Percentiles rank a stretch among this genome's conserved stretches.
phyloP scores from a whole-genome alignment of 2,797 vertebrate genomes.

The Calcarius lapponicus region DNA sequence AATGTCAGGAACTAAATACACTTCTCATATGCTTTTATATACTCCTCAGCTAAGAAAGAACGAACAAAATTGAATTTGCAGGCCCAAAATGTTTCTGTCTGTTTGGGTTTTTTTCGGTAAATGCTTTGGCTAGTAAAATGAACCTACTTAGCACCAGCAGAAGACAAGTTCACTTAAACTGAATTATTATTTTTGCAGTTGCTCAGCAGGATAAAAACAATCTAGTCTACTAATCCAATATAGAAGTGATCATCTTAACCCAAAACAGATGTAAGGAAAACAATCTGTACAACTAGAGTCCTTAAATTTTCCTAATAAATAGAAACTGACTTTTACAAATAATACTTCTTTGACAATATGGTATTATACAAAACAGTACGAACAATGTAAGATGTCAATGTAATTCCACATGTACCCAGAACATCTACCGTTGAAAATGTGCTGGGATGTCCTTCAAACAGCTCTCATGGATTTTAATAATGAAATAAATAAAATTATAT shows the following conservation, averaged over 20 bases:
- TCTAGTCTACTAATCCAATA: not conserved
- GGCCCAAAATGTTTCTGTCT: not conserved
- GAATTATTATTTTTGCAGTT: not conserved
- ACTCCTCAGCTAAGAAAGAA: not conserved
- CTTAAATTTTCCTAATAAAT: not conserved
- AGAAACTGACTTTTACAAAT: not conserved
- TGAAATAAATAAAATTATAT: not conserved
- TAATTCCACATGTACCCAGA: not conserved
- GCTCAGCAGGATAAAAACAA: not conserved
- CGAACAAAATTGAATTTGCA: not conserved
- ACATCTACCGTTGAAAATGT: not conserved
- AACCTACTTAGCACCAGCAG: not conserved
- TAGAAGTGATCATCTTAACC: not conserved
- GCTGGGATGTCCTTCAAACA: not conserved
- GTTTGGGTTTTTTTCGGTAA: not conserved
- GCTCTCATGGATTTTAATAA: not conserved
- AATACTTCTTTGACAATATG: not conserved
- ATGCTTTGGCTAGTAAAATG: not conserved
- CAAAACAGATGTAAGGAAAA: not conserved
- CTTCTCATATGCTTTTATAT: not conserved
- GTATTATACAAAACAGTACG: not conserved
- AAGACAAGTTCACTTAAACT: not conserved
- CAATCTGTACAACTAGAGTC: not conserved
- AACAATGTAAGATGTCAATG: not conserved
- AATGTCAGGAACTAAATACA: not conserved